Percentiles rank a stretch among this genome's conserved stretches.
These are phyloP conservation scores for Vireo altiloquus DNA, from an alignment of 2,113 vertebrate species.

Conservation along the genomic window DNA sequence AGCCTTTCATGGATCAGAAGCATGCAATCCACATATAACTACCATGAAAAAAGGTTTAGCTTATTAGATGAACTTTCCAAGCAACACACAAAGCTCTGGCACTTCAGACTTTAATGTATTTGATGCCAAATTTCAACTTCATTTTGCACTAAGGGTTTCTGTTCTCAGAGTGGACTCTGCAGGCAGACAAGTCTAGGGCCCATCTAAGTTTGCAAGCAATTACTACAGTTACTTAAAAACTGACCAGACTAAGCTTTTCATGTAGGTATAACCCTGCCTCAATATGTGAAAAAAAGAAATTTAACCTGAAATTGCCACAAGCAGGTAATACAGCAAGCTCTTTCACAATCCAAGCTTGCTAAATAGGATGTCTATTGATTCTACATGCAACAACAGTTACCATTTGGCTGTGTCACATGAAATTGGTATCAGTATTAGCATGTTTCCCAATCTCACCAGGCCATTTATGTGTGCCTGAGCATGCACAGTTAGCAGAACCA, in stretches of 20 bases:
- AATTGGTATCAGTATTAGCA: not conserved
- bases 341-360: not conserved
- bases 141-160: not conserved
- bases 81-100: not conserved
- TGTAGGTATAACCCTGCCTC: not conserved
- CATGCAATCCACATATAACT: not conserved
- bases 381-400: not conserved
- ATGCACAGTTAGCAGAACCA: not conserved
- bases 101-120: not conserved
- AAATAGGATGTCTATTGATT: not conserved
- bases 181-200: not conserved
- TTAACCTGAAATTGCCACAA: not conserved
- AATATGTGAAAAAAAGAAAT: accelerated
- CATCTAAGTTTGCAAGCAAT: not conserved
- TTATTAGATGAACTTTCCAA: not conserved
- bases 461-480: not conserved
- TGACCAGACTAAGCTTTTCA: not conserved
- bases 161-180: not conserved
- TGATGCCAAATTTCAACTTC: not conserved
- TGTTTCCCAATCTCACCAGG: not conserved
- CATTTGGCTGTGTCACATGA: not conserved
- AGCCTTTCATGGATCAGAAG: not conserved
- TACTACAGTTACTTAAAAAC: not conserved
- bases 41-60: not conserved
- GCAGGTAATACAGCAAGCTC: not conserved